These are phyloP conservation scores for Proctacanthus coquilletti DNA, from an alignment of 1,140 invertebrate species.

Conservation along the genomic window DNA sequence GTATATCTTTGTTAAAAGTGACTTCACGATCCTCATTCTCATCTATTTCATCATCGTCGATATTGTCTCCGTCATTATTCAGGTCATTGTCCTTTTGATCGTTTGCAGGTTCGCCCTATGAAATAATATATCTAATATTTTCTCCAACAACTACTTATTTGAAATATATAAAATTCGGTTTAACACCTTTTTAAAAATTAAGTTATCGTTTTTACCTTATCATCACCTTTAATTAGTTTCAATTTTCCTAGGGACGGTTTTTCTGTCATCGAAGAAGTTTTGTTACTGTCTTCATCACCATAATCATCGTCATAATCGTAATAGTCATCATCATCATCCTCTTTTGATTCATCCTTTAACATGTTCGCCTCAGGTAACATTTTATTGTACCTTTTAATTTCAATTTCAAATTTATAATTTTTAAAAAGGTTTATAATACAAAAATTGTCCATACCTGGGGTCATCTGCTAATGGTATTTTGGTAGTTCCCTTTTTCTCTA, in stretches of 20 bases:
- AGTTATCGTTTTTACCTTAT: constrained; percentile 1
- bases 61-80: constrained; percentile 15
- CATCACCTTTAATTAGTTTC: constrained; percentile 16
- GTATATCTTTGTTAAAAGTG: constrained; percentile 20
- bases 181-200: neutral
- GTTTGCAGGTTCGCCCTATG: neutral
- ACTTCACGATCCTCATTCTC: constrained; percentile 18
- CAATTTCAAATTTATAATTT: neutral
- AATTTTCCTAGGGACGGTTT: constrained; percentile 7
- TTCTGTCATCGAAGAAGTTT: constrained; percentile 9
- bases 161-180: neutral
- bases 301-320: constrained; percentile 12
- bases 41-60: constrained; percentile 14
- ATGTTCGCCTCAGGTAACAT: constrained; percentile 13
- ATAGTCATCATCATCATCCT: constrained; percentile 13
- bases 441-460: constrained; percentile 11
- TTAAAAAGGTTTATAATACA: constrained; percentile 1
- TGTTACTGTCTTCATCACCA: constrained; percentile 10
- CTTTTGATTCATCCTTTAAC: constrained; percentile 12
- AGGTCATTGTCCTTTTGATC: constrained; percentile 16
- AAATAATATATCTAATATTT: constrained; percentile 10
- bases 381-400: constrained; percentile 17
- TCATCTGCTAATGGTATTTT: constrained; percentile 20
- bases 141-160: constrained; percentile 3
- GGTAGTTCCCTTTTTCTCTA: too few species aligned